Percentiles rank a stretch among this genome's conserved stretches.
phyloP scores from a whole-genome alignment of 2,797 vertebrate species.

The Megaceryle alcyon region DNA sequence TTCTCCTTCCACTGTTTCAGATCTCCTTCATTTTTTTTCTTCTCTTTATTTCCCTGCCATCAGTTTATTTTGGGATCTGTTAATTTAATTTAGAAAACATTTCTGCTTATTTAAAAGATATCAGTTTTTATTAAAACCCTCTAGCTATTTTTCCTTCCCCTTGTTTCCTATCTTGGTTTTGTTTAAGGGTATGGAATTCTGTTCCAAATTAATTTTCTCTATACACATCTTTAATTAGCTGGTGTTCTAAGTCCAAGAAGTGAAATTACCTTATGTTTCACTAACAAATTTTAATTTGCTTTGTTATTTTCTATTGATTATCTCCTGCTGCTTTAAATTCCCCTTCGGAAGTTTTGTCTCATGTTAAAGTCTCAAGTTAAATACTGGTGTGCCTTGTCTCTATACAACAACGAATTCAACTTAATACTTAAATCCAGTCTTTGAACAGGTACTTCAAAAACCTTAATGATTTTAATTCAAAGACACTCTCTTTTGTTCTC shows the following conservation, averaged over 20 bases:
- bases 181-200: neutral
- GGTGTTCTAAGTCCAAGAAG: neutral
- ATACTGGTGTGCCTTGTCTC: neutral
- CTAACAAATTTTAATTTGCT: neutral
- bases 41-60: rapidly evolving
- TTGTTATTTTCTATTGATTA: neutral
- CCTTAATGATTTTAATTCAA: neutral
- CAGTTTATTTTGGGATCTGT: neutral
- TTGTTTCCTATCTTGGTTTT: neutral
- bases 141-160: neutral
- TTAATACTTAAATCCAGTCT: neutral
- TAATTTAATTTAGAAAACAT: neutral
- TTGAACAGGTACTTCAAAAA: neutral
- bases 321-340: neutral
- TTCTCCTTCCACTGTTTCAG: neutral
- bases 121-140: neutral
- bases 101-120: neutral
- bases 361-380: neutral
- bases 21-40: neutral
- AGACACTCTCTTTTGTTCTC: neutral
- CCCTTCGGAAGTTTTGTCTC: neutral
- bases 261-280: neutral
- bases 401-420: neutral
- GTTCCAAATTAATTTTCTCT: neutral
- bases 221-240: neutral